A percentile compares a stretch with the other conserved stretches of the same genome.
These are phyloP conservation scores for Scolopax rusticola DNA, from an alignment of 2,797 vertebrate species.

Conservation along the genomic window DNA sequence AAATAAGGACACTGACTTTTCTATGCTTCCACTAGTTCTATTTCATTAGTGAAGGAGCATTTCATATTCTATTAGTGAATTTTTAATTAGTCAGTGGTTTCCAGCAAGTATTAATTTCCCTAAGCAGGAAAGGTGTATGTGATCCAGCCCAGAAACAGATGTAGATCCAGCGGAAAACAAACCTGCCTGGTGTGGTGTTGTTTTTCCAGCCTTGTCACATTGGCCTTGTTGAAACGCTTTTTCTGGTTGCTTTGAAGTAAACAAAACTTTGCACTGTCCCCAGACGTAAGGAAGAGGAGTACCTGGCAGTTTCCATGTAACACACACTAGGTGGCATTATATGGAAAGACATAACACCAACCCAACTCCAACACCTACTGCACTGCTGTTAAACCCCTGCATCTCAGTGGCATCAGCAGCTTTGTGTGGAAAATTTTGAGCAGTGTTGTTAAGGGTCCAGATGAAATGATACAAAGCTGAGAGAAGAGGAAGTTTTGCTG, in stretches of 20 bases:
- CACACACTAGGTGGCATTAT: conserved; percentile 75
- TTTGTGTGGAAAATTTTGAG: not conserved
- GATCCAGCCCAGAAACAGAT: not conserved
- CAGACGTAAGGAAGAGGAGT: rapidly evolving
- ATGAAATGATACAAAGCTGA: conserved; percentile 23
- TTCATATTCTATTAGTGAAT: not conserved
- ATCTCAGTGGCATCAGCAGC: not conserved
- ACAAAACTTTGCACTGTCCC: not conserved
- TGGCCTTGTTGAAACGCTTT: not conserved
- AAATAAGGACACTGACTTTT: not conserved
- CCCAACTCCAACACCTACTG: rapidly evolving
- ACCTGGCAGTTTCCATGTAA: not conserved
- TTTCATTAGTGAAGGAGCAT: not conserved
- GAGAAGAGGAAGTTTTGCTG: not conserved
- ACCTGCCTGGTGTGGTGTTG: not conserved
- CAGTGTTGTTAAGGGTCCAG: conserved; percentile 11
- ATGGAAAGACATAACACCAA: not conserved
- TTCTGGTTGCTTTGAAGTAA: not conserved
- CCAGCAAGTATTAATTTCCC: not conserved
- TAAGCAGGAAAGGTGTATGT: not conserved
- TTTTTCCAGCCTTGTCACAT: not conserved
- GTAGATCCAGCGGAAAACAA: not conserved
- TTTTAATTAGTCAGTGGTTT: not conserved
- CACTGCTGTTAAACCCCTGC: not conserved
- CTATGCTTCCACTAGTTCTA: not conserved